Evolutionary conservation across 1,140 invertebrate genomes (phyloP).

Genomic region (Drosophila chauvacae): DNA sequence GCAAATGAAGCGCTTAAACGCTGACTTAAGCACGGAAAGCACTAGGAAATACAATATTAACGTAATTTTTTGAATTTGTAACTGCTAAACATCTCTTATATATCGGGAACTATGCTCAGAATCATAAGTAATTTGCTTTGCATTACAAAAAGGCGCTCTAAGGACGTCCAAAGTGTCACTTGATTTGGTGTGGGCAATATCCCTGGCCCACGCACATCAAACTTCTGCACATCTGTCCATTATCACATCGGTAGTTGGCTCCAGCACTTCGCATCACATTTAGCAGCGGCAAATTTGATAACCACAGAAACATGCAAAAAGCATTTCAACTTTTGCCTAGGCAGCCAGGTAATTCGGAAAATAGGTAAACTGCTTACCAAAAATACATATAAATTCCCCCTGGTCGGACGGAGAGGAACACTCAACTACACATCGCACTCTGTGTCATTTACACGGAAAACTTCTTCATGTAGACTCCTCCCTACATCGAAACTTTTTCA

Average conservation of each 20-base stretch:
- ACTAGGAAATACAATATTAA: not conserved
- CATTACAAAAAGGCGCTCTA: not conserved
- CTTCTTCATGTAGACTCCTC: conserved; percentile 66
- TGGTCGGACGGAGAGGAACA: conserved; percentile 8
- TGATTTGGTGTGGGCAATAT: not conserved
- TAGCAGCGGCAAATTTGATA: conserved; percentile 45
- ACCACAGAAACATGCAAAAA: conserved; percentile 74
- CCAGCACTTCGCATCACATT: conserved; percentile 27
- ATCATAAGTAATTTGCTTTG: not conserved
- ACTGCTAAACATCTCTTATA: not conserved
- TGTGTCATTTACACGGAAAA: conserved; percentile 53
- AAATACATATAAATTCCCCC: conserved; percentile 24
- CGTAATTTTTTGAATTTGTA: not conserved
- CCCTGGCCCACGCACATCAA: conserved; percentile 3
- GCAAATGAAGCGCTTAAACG: conserved; percentile 29
- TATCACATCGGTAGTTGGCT: conserved; percentile 27
- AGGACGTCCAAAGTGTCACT: not conserved
- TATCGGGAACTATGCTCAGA: not conserved
- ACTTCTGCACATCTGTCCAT: conserved; percentile 25
- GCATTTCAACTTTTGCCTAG: conserved; percentile 65
- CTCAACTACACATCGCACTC: conserved; percentile 43
- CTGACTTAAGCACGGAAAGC: conserved; percentile 17
- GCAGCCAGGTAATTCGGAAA: conserved; percentile 35
- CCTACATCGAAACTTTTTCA: conserved; percentile 59
- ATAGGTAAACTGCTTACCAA: conserved; percentile 32